Evolutionary conservation across 1,140 invertebrate genomes (phyloP).

Genomic region (Dolichoris vasculosae): DNA sequence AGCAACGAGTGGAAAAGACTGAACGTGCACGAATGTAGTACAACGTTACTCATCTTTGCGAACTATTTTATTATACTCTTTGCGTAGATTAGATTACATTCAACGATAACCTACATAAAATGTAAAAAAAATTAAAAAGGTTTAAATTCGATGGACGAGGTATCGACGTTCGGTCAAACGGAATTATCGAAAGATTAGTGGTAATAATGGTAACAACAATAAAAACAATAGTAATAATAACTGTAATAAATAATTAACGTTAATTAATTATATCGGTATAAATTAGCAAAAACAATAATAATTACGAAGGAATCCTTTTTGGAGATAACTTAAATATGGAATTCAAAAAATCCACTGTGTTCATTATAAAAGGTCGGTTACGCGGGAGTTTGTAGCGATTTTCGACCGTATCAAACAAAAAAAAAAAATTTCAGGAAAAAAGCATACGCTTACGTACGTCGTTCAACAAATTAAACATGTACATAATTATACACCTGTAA

Average conservation of each 20-base stretch:
- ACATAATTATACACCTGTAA: not conserved
- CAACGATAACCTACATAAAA: not conserved
- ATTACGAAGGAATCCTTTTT: slow-evolving; percentile 1
- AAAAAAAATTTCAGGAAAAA: slow-evolving; percentile 31
- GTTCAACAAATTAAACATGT: not conserved
- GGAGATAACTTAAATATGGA: slow-evolving; percentile 14
- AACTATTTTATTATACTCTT: slow-evolving; percentile 40
- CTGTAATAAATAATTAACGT: slow-evolving; percentile 48
- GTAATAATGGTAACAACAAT: slow-evolving; percentile 42
- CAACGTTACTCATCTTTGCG: slow-evolving; percentile 55
- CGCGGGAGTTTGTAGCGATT: not conserved
- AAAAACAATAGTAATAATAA: slow-evolving; percentile 45
- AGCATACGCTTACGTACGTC: slow-evolving; percentile 22
- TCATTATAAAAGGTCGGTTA: slow-evolving; percentile 31
- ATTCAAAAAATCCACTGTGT: slow-evolving; percentile 45
- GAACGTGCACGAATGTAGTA: slow-evolving; percentile 65
- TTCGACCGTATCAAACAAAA: not conserved
- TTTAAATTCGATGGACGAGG: not conserved
- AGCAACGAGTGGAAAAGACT: slow-evolving; percentile 70
- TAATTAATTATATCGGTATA: slow-evolving; percentile 47
- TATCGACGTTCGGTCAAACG: slow-evolving; percentile 28
- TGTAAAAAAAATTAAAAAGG: not conserved
- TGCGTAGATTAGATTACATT: slow-evolving; percentile 17
- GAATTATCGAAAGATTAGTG: slow-evolving; percentile 31
- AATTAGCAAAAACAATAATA: slow-evolving; percentile 1